Conservation (phyloP, 2,888 invertebrate genomes). For the Dolichopus griseipennis region DNA sequence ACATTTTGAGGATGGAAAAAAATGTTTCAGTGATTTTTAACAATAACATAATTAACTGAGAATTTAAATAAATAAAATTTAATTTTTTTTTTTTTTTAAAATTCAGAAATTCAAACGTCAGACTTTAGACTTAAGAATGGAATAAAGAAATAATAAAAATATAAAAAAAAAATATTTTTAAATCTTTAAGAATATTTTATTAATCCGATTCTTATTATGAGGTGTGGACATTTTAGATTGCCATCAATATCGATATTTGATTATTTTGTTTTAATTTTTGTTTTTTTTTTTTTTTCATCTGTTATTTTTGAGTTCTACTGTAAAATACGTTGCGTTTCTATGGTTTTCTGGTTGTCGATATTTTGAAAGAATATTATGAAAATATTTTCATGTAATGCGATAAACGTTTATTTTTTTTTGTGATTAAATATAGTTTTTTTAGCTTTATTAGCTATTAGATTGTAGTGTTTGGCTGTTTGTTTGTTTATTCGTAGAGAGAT, state of each 20-base stretch:
- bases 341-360: too few relatives aligned
- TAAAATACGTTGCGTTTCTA: too few relatives aligned
- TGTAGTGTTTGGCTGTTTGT: too few relatives aligned
- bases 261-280: neutral
- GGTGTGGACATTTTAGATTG: conserved; percentile 9
- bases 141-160: too few relatives aligned
- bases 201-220: conserved; percentile 10
- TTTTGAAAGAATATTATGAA: neutral
- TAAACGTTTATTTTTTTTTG: neutral
- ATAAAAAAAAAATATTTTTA: too few relatives aligned
- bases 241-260: neutral
- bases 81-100: neutral
- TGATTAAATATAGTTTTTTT: too few relatives aligned
- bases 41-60: conserved; percentile 2
- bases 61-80: neutral
- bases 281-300: too few relatives aligned
- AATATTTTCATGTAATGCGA: neutral
- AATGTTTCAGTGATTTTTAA: neutral
- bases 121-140: too few relatives aligned
- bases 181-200: neutral
- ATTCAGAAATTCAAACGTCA: neutral
- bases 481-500: too few relatives aligned
- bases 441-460: too few relatives aligned
- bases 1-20: too few relatives aligned
- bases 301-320: too few relatives aligned